These are phyloP conservation scores for Oophaga sylvatica DNA, from an alignment of 2,797 vertebrate species.

Conservation along the genomic window DNA sequence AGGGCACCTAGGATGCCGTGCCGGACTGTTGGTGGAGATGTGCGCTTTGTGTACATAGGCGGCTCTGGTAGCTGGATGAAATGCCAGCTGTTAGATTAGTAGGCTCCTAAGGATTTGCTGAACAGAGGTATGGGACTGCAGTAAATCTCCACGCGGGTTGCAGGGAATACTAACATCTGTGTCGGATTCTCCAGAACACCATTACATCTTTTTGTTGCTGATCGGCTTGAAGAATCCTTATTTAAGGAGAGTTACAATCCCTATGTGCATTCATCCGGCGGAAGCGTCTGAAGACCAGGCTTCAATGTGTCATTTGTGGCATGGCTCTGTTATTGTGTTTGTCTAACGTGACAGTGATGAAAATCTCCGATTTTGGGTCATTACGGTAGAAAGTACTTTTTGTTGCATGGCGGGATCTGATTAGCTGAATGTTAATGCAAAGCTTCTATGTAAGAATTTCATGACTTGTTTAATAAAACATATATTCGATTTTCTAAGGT, in stretches of 20 bases:
- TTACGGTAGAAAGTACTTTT: slow-evolving; percentile 8
- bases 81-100: slow-evolving; percentile 49
- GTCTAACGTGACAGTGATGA: neutral
- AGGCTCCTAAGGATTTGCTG: slow-evolving; percentile 48
- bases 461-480: neutral
- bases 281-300: neutral
- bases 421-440: neutral
- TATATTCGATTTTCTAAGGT: neutral
- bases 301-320: neutral
- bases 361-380: neutral
- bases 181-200: slow-evolving; percentile 31
- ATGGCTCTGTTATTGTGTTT: neutral
- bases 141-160: slow-evolving; percentile 40
- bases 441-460: neutral
- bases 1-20: neutral
- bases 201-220: slow-evolving; percentile 30
- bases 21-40: slow-evolving; percentile 6
- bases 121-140: slow-evolving; percentile 50
- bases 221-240: slow-evolving; percentile 19
- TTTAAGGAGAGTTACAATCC: slow-evolving; percentile 3
- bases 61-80: neutral
- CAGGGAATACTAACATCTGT: slow-evolving; percentile 48
- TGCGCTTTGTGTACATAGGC: slow-evolving; percentile 19
- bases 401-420: neutral
- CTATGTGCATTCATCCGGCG: neutral